Base-by-base conservation (phyloP, 2,113 vertebrate species). In the Cyphomyrus plagiostoma region DNA sequence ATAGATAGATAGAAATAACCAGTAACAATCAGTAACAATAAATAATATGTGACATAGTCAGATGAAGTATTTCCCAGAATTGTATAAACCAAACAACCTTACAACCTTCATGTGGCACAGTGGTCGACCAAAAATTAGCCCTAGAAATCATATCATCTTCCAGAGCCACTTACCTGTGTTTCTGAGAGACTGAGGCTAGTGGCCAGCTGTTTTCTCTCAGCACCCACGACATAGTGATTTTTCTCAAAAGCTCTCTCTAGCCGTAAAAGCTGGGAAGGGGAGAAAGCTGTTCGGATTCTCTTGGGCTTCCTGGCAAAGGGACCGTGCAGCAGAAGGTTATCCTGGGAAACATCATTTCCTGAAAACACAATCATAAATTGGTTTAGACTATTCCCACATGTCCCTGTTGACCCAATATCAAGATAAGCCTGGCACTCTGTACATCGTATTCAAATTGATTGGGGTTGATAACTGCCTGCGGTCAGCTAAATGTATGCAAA, bases 161-260 rank as follows among this genome's bases (percentile, higher is more conserved):
- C 74, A 80, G 35, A 84, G 3, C 9, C 42, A 21, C 48, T 88
- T 94, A 97, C 98, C 97, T 99, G 98, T 0, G 98, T 99, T 94
- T 99, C 98, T 0, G 98, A 99, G 91, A 99, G 93, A 93, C 97
- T 99, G 93, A 99, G 95, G 94, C 97, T 97, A 95, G 96, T 97
- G 1, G 98, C 97, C 93, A 99, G 95, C 95, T 99, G 98, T 94
- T 99, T 99, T 92, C 98, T 94, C 92, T 99, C 98, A 21, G 97
- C 98, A 3, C 98, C 98, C 89, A 99, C 98, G 88, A 99, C 98
- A 91, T 99, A 99, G 93, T 99, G 98, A 92, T 99, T 99, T 96
- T 99, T 99, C 96, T 99, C 98, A 91, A 99, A 99, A 93, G 98
- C 98, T 80, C 98, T 92, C 86, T 98, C 98, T 92, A 99, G 96